Base-by-base conservation (phyloP, 2,888 invertebrate species). In the Tetranychus truncatus region DNA sequence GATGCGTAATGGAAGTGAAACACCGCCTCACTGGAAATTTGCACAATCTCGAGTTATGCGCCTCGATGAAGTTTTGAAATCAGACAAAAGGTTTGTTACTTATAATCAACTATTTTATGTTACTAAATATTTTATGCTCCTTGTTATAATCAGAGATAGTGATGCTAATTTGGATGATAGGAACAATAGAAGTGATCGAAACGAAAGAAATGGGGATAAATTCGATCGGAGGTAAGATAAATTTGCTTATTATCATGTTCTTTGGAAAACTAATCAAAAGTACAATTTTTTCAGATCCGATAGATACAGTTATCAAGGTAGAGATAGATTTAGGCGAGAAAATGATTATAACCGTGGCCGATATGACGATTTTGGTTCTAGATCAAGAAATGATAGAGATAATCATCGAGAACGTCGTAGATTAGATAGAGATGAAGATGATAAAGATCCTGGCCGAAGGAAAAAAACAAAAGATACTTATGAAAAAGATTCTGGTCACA, bases 1-100 rank as follows among this genome's bases (percentile, higher is more conserved):
- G 18, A 91, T 91, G 76, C 88, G 93, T 0, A 91, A 91, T 0
- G 87, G 92, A 75, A 94, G 94, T 80, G 88, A 87, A 45, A 95
- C 95, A 1, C 95, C 95, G 11, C 91, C 94, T 8, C 95, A 95
- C 83, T 95, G 95, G 95, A 88, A 90, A 69, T 89, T 91, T 81
- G 93, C 92, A 77, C 91, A 92, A 82, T 87, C 89, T 34, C 86
- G 91, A 24, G 46, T 72, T 34, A 72, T 34, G 45, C 34, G 20
- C 11, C 46, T 72, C 18, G 46, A 46, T 46, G 72, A 72, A 34
- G 72, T 72, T 8, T n/a, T 72, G 45, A 72, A 72, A 72, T 45
- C 72, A n/a, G 72, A 45, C 45, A 72, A 72, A 44, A 72, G 72
- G 72, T 72, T n/a, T 20, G 34, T 69, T 34, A 34, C 4, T 5